These are phyloP conservation scores for Scomber colias DNA, from an alignment of 2,113 vertebrate genomes.

Conservation along the genomic window DNA sequence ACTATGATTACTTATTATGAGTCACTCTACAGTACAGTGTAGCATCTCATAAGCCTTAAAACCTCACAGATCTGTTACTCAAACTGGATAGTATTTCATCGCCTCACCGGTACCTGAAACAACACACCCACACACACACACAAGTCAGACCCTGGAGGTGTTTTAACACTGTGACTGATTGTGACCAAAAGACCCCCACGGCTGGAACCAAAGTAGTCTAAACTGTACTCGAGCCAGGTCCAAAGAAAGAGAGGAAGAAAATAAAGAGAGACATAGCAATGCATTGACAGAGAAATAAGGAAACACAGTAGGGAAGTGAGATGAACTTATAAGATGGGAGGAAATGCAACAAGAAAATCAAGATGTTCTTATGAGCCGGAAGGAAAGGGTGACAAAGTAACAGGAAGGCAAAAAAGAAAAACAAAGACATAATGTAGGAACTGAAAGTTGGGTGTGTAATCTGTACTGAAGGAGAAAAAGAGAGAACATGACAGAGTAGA, in stretches of 20 bases:
- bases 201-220: not conserved
- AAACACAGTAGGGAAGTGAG: not conserved
- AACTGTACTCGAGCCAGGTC: not conserved
- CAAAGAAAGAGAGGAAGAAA: not conserved
- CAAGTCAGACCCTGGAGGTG: not conserved
- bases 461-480: not conserved
- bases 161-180: slow-evolving; percentile 1
- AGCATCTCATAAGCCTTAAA: no score
- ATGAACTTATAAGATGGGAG: slow-evolving; percentile 6
- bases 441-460: slow-evolving; percentile 44
- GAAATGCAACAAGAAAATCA: not conserved
- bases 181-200: no score
- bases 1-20: no score
- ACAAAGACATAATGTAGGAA: slow-evolving; percentile 35
- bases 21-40: no score
- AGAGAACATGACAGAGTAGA: not conserved
- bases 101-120: slow-evolving; percentile 12
- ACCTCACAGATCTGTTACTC: not conserved
- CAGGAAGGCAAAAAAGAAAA: slow-evolving; percentile 18
- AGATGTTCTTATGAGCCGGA: slow-evolving; percentile 10
- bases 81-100: slow-evolving; percentile 35
- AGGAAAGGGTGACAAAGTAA: slow-evolving; percentile 26
- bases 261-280: not conserved
- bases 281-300: not conserved
- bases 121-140: not conserved